These are phyloP conservation scores for Gymnocheta viridis DNA, from an alignment of 2,888 invertebrate species.

Conservation along the genomic window DNA sequence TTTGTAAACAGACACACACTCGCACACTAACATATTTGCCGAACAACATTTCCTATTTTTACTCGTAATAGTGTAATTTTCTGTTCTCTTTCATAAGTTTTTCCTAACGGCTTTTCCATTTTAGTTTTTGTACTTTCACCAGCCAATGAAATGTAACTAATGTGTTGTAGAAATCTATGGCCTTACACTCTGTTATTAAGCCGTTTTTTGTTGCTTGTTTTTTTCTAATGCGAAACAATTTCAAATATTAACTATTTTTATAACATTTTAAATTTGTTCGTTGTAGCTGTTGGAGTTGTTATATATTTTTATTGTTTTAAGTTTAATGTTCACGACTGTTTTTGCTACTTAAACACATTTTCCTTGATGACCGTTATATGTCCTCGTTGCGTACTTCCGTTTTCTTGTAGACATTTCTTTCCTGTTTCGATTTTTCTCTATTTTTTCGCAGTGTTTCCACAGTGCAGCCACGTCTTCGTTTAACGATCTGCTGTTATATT, in stretches of 20 bases:
- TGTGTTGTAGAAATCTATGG: conserved; percentile 69
- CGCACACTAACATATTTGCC: not conserved
- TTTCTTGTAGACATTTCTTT: conserved; percentile 59
- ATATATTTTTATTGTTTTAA: conserved; percentile 21
- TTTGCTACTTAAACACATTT: conserved; percentile 47
- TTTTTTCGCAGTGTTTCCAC: conserved; percentile 1
- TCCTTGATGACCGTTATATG: conserved; percentile 55
- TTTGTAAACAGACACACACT: conserved; percentile 39
- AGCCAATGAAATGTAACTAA: conserved; percentile 69
- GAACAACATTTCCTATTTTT: conserved; percentile 2
- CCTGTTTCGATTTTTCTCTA: conserved; percentile 25
- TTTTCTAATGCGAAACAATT: not conserved
- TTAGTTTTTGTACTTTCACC: conserved; percentile 14
- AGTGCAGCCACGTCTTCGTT: not conserved
- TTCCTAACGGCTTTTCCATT: conserved; percentile 32
- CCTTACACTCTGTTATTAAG: conserved; percentile 65
- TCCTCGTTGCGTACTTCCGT: conserved; percentile 66
- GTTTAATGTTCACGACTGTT: conserved; percentile 13
- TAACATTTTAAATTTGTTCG: not conserved
- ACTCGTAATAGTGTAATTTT: not conserved
- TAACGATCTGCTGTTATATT: conserved; percentile 20
- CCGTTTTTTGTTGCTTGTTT: not conserved
- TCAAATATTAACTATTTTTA: conserved; percentile 27
- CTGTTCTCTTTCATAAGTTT: not conserved
- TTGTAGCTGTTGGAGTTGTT: not conserved